Evolutionary conservation across 2,888 invertebrate genomes (phyloP).

Genomic region (Eupithecia pulchellata): DNA sequence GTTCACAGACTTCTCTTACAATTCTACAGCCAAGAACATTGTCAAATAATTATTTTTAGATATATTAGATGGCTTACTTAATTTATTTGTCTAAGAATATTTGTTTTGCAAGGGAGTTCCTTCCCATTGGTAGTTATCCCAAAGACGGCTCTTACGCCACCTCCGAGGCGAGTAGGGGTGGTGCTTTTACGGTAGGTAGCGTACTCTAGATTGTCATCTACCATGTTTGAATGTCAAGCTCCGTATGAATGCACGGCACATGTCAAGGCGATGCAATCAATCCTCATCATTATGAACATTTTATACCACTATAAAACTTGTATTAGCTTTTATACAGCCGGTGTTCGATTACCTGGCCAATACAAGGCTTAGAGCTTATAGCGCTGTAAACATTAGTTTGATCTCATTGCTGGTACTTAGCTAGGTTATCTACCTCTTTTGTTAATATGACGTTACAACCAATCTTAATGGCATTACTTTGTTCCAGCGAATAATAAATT

Average conservation of each 20-base stretch:
- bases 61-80: no score
- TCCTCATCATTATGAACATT: conserved; percentile 43
- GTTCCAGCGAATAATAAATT: background rate
- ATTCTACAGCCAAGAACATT: no score
- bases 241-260: conserved; percentile 25
- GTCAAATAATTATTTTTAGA: no score
- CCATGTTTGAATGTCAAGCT: background rate
- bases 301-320: conserved; percentile 42
- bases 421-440: background rate
- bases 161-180: no score
- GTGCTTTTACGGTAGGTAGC: no score
- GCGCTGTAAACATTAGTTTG: conserved; percentile 4
- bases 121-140: no score
- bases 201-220: no score
- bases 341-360: background rate
- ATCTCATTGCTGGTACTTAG: background rate
- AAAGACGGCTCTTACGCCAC: no score
- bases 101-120: no score
- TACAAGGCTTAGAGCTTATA: background rate
- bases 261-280: conserved; percentile 49
- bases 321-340: conserved; percentile 24
- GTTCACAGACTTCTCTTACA: no score
- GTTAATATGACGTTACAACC: no score
- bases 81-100: no score
- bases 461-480: background rate